These are phyloP conservation scores for Labeo calbasu DNA, from an alignment of 2,797 vertebrate species.

Conservation along the genomic window DNA sequence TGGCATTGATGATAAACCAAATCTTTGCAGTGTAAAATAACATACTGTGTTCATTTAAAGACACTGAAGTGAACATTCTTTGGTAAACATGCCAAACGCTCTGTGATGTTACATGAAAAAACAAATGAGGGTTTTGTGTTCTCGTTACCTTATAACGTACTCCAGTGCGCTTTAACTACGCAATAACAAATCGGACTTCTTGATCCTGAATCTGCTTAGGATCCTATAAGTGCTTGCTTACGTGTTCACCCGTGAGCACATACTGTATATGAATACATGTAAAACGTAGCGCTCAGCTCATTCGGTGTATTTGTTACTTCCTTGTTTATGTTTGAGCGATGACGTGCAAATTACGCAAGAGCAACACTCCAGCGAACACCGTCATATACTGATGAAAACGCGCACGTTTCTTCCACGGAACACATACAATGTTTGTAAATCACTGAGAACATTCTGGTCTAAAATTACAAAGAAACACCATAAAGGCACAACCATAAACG, in stretches of 20 bases:
- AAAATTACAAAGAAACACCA: neutral
- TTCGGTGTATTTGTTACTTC: conserved; percentile 9
- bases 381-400: neutral
- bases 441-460: neutral
- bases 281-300: neutral
- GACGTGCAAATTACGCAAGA: conserved; percentile 28
- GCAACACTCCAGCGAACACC: neutral
- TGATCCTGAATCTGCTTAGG: neutral
- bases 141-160: conserved; percentile 24
- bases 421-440: neutral
- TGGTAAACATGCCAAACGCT: neutral
- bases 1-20: neutral
- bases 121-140: neutral
- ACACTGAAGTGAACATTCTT: neutral
- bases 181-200: neutral
- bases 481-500: neutral
- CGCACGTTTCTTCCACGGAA: neutral
- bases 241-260: neutral
- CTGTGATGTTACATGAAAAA: neutral
- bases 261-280: neutral
- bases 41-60: neutral
- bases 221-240: neutral
- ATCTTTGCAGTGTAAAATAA: neutral
- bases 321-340: conserved; percentile 38
- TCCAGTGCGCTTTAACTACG: neutral